phyloP scores from a whole-genome alignment of 2,888 invertebrate genomes.

The Agriopis aurantiaria region DNA sequence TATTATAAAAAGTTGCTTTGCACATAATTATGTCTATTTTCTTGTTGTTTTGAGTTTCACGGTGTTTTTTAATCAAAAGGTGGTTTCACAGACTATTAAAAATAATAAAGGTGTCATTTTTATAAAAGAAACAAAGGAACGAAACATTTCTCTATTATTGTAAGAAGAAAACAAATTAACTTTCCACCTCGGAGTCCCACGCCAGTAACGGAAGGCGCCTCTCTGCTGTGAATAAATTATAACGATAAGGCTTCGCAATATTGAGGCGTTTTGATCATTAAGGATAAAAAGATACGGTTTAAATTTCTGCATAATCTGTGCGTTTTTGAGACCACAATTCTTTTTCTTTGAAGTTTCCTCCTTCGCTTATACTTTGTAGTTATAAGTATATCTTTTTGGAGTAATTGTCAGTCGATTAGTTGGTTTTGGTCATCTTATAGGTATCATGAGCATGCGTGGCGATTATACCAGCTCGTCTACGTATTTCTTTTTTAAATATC shows the following conservation, averaged over 20 bases:
- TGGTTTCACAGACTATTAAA: neutral
- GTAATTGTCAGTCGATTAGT: neutral
- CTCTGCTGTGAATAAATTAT: constrained; percentile 82
- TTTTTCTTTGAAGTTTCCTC: neutral
- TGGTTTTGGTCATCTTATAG: too few relatives aligned
- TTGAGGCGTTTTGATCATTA: constrained; percentile 84
- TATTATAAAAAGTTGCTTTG: neutral
- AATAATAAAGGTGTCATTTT: constrained; percentile 16
- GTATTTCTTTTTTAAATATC: too few relatives aligned
- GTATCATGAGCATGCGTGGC: too few relatives aligned
- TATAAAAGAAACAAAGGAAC: constrained; percentile 31
- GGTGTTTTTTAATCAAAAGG: neutral
- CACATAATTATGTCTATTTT: neutral
- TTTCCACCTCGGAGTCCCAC: constrained; percentile 45
- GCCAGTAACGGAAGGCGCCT: constrained; percentile 51
- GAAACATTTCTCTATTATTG: constrained; percentile 27
- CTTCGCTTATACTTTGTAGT: neutral
- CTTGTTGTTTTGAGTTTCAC: neutral
- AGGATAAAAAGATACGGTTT: constrained; percentile 40
- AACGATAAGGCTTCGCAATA: constrained; percentile 82
- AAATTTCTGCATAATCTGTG: neutral
- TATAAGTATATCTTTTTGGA: neutral
- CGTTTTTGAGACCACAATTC: neutral
- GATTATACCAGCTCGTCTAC: too few relatives aligned
- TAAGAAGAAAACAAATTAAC: constrained; percentile 46